phyloP scores from a whole-genome alignment of 2,113 vertebrate species.

The Panthera tigris region DNA sequence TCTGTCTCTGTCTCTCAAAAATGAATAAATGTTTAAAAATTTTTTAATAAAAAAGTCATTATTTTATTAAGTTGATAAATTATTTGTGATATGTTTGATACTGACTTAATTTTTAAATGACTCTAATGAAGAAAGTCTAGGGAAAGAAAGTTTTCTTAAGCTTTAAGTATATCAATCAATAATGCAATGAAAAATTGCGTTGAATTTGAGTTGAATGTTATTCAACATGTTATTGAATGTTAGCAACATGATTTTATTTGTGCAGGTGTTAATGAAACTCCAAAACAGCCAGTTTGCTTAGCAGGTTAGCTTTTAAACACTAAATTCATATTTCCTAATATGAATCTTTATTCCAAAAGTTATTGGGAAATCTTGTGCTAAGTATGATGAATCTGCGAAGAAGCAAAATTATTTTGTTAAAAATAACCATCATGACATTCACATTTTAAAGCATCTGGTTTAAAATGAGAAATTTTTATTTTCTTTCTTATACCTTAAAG shows the following conservation, averaged over 20 bases:
- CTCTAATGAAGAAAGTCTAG: neutral
- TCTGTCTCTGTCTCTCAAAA: too few species aligned
- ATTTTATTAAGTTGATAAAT: neutral
- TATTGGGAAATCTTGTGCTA: neutral
- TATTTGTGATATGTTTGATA: neutral
- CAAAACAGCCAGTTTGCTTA: neutral
- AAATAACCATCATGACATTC: neutral
- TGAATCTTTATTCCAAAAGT: conserved; percentile 3
- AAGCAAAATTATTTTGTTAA: neutral
- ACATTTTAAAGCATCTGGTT: neutral
- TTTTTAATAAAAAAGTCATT: neutral
- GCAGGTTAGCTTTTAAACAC: neutral
- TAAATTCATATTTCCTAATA: neutral
- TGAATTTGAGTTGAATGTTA: too few species aligned
- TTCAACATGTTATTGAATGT: neutral
- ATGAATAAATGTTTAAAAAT: neutral
- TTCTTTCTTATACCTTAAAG: conserved; percentile 79
- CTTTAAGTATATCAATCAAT: neutral
- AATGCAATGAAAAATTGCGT: neutral
- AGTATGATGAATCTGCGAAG: conserved; percentile 6
- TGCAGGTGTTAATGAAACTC: neutral
- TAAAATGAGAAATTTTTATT: neutral
- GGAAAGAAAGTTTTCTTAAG: neutral
- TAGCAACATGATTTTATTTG: neutral
- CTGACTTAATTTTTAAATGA: neutral